Base-by-base conservation (phyloP, 2,797 vertebrate genomes). In the Squalus acanthias region DNA sequence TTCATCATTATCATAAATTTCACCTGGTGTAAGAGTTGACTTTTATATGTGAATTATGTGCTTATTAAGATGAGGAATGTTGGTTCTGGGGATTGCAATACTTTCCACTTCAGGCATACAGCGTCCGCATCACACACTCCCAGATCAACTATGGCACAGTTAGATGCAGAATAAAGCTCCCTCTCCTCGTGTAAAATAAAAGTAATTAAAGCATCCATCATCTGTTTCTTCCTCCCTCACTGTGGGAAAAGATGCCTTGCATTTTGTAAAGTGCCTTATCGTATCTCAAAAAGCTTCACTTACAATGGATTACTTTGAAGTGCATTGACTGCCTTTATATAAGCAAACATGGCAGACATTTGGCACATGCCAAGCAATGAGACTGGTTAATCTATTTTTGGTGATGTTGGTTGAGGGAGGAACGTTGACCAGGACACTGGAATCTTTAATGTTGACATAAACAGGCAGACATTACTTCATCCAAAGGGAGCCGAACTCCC, bases 161-260 rank as follows among this genome's bases (percentile, higher is more conserved):
- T 93, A 39, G 65, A 93, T 46, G 91, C 5, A 46, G 91, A 69
- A 67, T 69, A 67, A 85, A 93, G 65, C 17, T 67, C 63, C 89
- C 63, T 65, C 20, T 67, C 7, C 17, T 46, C 65, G 46, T 46
- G 17, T 69, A 39, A 10, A 69, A 69, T 63, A 91, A 24, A 93
- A 67, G 22, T 69, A n/a, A 69, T 93, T 39, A 93, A 93, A 93
- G 33, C 60, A 92, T 92, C n/a, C 15, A 92, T 46, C 63, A 91
- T n/a, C 29, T 63, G 4, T 65, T 85, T 85, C 82, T 85, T 50
- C 46, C 46, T 46, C 63, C 20, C 2, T 3, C 0, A 46, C 65
- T 63, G 26, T 63, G 85, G 57, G 13, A 63, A 63, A 57, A 65
- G 29, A 33, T 63, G 13, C 15, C 1, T 82, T 82, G 46, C 46